Percentiles rank a stretch among this genome's conserved stretches.
Evolutionary conservation across 1,140 invertebrate species (phyloP).

Genomic region (Drosophila prosaltans): DNA sequence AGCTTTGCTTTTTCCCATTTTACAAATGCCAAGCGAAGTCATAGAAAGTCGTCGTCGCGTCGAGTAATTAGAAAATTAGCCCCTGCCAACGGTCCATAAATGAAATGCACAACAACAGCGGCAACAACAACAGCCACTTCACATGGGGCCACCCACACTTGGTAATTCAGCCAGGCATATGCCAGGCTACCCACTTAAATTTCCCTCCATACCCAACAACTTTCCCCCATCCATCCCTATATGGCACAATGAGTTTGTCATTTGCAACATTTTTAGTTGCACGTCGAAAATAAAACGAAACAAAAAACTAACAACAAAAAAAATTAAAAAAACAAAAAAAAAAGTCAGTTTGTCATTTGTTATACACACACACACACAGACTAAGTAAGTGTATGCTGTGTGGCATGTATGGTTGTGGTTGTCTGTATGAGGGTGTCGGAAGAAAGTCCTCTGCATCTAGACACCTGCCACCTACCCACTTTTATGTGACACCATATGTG

Average conservation of each 20-base stretch:
- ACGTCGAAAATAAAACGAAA: constrained; percentile 16
- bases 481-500: not conserved
- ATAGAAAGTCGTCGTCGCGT: constrained; percentile 75
- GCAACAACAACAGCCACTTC: constrained; percentile 45
- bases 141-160: constrained; percentile 56
- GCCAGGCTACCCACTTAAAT: constrained; percentile 61
- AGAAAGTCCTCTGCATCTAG: too few species aligned
- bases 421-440: not conserved
- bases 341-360: constrained; percentile 5
- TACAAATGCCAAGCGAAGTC: constrained; percentile 58
- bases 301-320: constrained; percentile 6
- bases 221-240: not conserved
- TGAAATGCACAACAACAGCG: constrained; percentile 47
- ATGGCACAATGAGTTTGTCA: constrained; percentile 55
- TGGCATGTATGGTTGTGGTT: not conserved
- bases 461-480: too few species aligned
- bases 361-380: not conserved
- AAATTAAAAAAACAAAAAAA: constrained; percentile 3
- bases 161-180: constrained; percentile 52
- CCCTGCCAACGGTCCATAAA: constrained; percentile 71
- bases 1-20: constrained; percentile 57
- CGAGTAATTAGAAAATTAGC: constrained; percentile 77
- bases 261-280: constrained; percentile 46
- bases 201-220: constrained; percentile 12
- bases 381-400: not conserved